Evolutionary conservation across 2,797 vertebrate species (phyloP).

Genomic region (Urophycis tenuis): DNA sequence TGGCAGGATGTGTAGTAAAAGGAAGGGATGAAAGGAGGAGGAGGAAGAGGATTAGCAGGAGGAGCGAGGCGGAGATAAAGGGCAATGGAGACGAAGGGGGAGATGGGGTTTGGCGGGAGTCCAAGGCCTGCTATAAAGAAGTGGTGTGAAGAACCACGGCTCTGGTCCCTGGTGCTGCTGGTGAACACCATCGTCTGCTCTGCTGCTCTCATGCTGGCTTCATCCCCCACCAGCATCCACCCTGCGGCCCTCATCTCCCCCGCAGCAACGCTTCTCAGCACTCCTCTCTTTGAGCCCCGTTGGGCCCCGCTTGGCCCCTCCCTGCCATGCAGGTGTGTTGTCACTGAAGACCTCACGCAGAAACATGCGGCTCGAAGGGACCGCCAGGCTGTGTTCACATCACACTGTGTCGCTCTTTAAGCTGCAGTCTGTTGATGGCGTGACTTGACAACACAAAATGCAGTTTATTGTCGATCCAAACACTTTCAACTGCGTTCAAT

Average conservation of each 20-base stretch:
- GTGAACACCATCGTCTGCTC: conserved; percentile 54
- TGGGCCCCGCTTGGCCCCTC: not conserved
- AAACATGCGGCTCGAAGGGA: not conserved
- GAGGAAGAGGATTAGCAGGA: not conserved
- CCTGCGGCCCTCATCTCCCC: conserved; percentile 47
- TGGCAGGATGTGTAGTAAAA: not conserved
- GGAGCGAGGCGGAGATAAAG: not conserved
- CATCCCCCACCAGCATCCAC: conserved; percentile 42
- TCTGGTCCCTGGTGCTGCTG: conserved; percentile 42
- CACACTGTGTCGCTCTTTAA: not conserved
- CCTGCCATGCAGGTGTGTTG: not conserved
- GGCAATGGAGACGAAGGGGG: not conserved
- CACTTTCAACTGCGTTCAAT: not conserved
- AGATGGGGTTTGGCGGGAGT: conserved; percentile 23
- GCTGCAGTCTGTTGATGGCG: too few relatives aligned
- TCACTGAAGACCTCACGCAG: not conserved
- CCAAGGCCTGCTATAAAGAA: conserved; percentile 39
- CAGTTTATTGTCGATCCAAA: not conserved
- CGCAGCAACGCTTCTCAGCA: conserved; percentile 31
- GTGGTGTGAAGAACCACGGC: conserved; percentile 41
- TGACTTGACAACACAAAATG: too few relatives aligned
- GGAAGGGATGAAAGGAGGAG: not conserved
- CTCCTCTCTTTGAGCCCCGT: not conserved
- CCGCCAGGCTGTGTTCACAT: not conserved
- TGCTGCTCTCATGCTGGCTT: conserved; percentile 28